Base-by-base conservation (phyloP, 2,113 vertebrate species). In the Oreamnos americanus region DNA sequence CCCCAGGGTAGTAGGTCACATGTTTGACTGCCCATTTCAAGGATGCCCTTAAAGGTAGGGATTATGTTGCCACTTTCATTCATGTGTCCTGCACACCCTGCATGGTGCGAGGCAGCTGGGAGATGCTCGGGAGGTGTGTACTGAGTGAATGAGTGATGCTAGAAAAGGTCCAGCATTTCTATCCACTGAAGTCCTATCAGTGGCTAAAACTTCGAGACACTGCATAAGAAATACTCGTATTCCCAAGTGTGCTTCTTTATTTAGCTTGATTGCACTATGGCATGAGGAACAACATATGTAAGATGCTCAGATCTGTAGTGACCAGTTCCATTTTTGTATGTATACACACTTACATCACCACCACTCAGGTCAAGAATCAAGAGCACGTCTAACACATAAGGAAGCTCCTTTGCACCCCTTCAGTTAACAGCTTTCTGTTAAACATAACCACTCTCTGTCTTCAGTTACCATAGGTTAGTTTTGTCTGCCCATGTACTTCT, bases 401-500 rank as follows among this genome's bases (percentile, higher is more conserved):
- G 47, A 84, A 15, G 17, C 21, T 30, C 33, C 25, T 36, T 12
- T 21, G 19, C 39, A 21, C 36, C 58, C 16, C 45, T 95, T 47
- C 67, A 10, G 23, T 45, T 17, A 30, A 58, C 36, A 43, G 2
- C 33, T 58, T 58, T 78, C 79, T 96, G 90, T 53, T 53, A 90
- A 26, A 58, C 33, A 11, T n/a, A 43, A 67, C 53, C 9, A 6
- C 28, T 47, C 28, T 71, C 45, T 10, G 47, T 87, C 51, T 47
- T 58, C 8, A 16, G 6, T 49, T 62, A n/a, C 6, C 19, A 1
- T n/a, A 39, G 53, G 30, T 43, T 94, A 53, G 25, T 26, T 92
- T 95, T 84, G n/a, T 58, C 71, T 92, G 51, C 74, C 96, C n/a
- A 90, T 62, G 92, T 96, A 60, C 67, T 85, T 47, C 10, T 47